Evolutionary conservation across 2,888 invertebrate genomes (phyloP).

Genomic region (Perizoma affinitatum): DNA sequence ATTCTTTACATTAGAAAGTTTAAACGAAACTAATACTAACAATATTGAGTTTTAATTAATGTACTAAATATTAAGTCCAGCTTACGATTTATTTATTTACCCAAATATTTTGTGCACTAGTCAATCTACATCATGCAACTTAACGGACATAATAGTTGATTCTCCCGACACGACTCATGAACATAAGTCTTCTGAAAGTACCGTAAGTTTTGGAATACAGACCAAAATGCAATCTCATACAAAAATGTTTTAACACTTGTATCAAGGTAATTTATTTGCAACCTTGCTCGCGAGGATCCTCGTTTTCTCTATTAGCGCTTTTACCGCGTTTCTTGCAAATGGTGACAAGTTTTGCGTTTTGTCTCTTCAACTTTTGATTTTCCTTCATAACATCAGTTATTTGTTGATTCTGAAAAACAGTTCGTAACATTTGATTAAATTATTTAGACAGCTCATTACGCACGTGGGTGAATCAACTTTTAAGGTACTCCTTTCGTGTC

Average conservation of each 20-base stretch:
- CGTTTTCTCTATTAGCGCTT: constrained; percentile 63
- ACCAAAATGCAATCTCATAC: no score
- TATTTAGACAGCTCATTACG: no score
- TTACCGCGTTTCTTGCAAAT: constrained; percentile 77
- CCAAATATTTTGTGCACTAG: not conserved
- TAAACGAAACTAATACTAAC: not conserved
- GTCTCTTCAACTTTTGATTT: constrained; percentile 77
- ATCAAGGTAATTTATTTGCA: constrained; percentile 18
- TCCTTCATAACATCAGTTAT: constrained; percentile 75
- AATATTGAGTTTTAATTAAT: not conserved
- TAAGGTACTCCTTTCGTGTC: no score
- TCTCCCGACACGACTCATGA: no score
- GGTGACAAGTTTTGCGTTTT: constrained; percentile 70
- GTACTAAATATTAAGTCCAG: constrained; percentile 2
- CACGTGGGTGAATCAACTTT: no score
- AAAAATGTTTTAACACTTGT: no score
- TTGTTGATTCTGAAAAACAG: constrained; percentile 73
- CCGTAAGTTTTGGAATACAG: no score
- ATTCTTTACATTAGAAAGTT: not conserved
- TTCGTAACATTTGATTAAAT: not conserved
- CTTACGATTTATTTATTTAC: constrained; percentile 2
- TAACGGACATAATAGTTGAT: no score
- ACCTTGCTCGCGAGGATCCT: constrained; percentile 56
- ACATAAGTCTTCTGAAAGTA: no score
- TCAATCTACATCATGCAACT: not conserved